Evolutionary conservation across 37 sponge, comb jelly and placozoan genomes (phyloP).

Genomic region (Haliclona indistincta): DNA sequence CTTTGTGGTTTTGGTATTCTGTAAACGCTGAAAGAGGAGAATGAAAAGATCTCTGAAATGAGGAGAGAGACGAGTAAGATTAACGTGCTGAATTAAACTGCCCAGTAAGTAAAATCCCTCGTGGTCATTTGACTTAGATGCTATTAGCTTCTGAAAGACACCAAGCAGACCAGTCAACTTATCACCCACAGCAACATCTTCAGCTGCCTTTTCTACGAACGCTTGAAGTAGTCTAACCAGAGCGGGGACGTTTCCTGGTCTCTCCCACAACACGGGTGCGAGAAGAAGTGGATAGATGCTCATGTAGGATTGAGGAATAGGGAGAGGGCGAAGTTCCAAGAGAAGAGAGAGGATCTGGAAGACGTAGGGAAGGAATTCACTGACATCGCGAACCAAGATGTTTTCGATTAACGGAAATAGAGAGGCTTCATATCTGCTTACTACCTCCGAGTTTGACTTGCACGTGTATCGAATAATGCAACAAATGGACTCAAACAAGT

Average conservation of each 20-base stretch:
- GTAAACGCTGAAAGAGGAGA: slow-evolving; percentile 91
- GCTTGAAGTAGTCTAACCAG: slow-evolving; percentile 95
- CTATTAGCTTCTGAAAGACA: slow-evolving; percentile 97
- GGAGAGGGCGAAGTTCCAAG: slow-evolving; percentile 86
- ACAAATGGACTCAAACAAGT: slow-evolving; percentile 96
- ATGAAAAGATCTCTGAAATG: slow-evolving; percentile 82
- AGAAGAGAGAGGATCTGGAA: slow-evolving; percentile 96
- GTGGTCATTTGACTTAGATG: slow-evolving; percentile 95
- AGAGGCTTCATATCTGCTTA: slow-evolving; percentile 66
- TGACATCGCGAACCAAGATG: slow-evolving; percentile 83
- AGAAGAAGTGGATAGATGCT: slow-evolving; percentile 88
- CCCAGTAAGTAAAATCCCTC: slow-evolving; percentile 93
- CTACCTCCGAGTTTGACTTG: slow-evolving; percentile 27
- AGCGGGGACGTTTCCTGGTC: slow-evolving; percentile 91
- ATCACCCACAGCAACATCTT: slow-evolving; percentile 43
- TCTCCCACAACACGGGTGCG: slow-evolving; percentile 94
- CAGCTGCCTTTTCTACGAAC: slow-evolving; percentile 73
- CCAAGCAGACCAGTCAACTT: slow-evolving; percentile 65
- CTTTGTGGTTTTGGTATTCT: slow-evolving; percentile 92
- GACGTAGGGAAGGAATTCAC: slow-evolving; percentile 95
- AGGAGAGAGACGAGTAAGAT: slow-evolving; percentile 33
- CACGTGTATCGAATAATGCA: slow-evolving; percentile 82
- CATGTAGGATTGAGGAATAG: slow-evolving; percentile 88
- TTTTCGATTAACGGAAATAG: slow-evolving; percentile 90
- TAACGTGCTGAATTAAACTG: slow-evolving; percentile 77